Percentiles rank a stretch among this genome's conserved stretches.
Conservation (phyloP, 2,797 vertebrate species). For the Mallotus villosus region DNA sequence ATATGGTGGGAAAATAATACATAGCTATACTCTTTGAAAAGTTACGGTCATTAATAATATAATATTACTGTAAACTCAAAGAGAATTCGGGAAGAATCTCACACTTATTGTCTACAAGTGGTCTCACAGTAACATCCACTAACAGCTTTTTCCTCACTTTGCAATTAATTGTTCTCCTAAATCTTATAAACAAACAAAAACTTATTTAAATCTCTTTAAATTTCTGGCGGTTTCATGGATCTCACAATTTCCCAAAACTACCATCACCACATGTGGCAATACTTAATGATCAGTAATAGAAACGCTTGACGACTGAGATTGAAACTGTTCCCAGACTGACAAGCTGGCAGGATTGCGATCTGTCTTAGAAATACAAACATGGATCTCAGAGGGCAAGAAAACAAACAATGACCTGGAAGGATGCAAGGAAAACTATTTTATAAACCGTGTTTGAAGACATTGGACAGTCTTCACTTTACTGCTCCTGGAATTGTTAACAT, state of each 20-base stretch:
- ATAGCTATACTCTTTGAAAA: not conserved
- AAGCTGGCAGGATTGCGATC: slow-evolving; percentile 27
- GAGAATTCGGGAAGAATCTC: no score
- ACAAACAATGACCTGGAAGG: slow-evolving; percentile 4
- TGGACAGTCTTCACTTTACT: slow-evolving; percentile 15
- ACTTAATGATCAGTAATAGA: slow-evolving; percentile 40
- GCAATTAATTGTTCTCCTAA: no score
- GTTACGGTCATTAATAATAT: no score
- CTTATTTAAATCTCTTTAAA: slow-evolving; percentile 9
- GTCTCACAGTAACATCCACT: no score
- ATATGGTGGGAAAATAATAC: not conserved
- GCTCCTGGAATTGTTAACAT: not conserved
- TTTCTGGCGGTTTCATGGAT: not conserved
- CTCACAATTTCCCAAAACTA: slow-evolving; percentile 22
- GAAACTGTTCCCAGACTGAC: slow-evolving; percentile 20
- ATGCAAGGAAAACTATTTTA: slow-evolving; percentile 12
- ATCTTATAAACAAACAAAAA: not conserved
- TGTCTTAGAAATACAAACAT: slow-evolving; percentile 34
- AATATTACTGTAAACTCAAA: no score
- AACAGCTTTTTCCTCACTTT: no score
- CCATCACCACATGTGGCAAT: slow-evolving; percentile 48
- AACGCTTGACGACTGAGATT: slow-evolving; percentile 32
- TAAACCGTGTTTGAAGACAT: slow-evolving; percentile 11
- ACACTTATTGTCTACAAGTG: no score
- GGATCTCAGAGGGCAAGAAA: slow-evolving; percentile 25